Percentiles rank a stretch among this genome's conserved stretches.
Evolutionary conservation across 2,888 invertebrate genomes (phyloP).

Genomic region (Plagiodera versicolora): DNA sequence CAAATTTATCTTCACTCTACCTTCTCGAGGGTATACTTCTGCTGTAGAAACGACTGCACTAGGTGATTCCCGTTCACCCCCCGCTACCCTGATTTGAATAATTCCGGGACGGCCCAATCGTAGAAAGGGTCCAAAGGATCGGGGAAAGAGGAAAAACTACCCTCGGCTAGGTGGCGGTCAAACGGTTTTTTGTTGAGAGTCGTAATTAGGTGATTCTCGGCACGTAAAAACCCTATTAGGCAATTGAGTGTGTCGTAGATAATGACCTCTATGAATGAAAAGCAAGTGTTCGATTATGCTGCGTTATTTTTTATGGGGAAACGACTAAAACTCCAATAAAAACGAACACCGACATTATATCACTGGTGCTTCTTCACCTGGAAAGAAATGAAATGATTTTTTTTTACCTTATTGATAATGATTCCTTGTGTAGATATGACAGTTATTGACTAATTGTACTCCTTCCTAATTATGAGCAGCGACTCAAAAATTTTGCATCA

Average conservation of each 20-base stretch:
- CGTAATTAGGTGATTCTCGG: constrained; percentile 22
- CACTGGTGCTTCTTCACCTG: no score
- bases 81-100: constrained; percentile 29
- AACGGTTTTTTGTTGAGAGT: constrained; percentile 8
- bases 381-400: no score
- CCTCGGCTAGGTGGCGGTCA: background rate
- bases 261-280: constrained; percentile 13
- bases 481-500: no score
- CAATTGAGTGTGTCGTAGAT: constrained; percentile 19
- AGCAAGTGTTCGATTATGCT: background rate
- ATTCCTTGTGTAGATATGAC: no score
- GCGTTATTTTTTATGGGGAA: background rate
- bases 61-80: constrained; percentile 21
- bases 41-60: constrained; percentile 25
- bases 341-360: background rate
- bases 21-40: constrained; percentile 26
- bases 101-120: constrained; percentile 23
- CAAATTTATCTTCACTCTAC: background rate
- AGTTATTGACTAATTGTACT: no score
- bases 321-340: background rate
- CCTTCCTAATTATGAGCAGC: no score
- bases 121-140: constrained; percentile 10
- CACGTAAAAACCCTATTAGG: constrained; percentile 26
- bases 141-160: background rate
- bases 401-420: no score